A percentile compares a stretch with the other conserved stretches of the same genome.
Evolutionary conservation across 2,797 vertebrate genomes (phyloP).

Genomic region (Spatula versicolor): DNA sequence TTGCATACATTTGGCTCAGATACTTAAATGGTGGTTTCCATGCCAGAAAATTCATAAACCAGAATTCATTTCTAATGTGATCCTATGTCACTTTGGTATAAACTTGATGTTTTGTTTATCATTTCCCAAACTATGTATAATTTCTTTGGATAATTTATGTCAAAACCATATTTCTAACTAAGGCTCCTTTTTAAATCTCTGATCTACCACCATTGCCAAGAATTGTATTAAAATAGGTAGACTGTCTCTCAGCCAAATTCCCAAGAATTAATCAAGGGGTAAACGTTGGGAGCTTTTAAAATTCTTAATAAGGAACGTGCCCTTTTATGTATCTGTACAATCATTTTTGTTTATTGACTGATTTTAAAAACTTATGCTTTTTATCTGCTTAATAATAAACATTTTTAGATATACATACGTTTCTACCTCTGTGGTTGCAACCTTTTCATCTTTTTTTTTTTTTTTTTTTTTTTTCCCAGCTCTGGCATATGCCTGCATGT

Average conservation of each 20-base stretch:
- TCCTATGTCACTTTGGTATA: background rate
- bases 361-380: background rate
- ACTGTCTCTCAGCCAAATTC: background rate
- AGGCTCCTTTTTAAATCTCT: background rate
- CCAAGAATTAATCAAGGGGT: background rate
- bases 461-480: constrained; percentile 78
- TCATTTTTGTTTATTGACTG: background rate
- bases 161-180: background rate
- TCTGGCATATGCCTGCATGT: constrained; percentile 97
- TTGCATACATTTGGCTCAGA: background rate
- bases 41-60: background rate
- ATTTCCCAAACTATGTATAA: background rate
- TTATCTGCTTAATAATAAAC: background rate
- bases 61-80: background rate
- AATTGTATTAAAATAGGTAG: background rate
- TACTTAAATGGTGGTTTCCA: background rate
- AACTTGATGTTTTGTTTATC: background rate
- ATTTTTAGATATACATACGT: background rate
- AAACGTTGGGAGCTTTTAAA: background rate
- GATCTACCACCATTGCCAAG: background rate
- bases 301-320: background rate
- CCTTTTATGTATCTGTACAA: background rate
- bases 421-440: background rate
- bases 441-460: background rate
- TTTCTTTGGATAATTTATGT: background rate